Conservation (phyloP, 1,140 invertebrate species). For the Bicyclus anynana region DNA sequence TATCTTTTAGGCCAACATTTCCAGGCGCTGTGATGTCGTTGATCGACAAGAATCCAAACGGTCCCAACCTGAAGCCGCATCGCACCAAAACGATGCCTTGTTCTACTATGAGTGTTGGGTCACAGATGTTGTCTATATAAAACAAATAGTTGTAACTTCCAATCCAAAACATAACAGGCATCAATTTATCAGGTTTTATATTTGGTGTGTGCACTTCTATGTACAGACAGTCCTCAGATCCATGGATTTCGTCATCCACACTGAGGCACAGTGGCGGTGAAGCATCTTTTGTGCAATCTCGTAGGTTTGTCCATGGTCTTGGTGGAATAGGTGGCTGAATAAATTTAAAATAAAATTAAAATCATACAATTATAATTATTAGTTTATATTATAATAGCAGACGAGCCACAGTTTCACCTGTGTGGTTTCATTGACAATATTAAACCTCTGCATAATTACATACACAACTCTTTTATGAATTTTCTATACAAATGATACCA, state of each 20-base stretch:
- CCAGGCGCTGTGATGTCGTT: constrained; percentile 71
- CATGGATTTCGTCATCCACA: constrained; percentile 27
- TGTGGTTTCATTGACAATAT: too few species aligned
- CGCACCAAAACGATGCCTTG: constrained; percentile 56
- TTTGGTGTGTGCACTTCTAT: constrained; percentile 50
- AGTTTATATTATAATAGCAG: too few species aligned
- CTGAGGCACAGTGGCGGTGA: constrained; percentile 28
- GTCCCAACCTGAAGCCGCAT: constrained; percentile 56
- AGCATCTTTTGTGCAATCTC: constrained; percentile 50
- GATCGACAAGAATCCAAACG: constrained; percentile 62
- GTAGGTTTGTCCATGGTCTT: constrained; percentile 43
- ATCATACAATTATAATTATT: background rate
- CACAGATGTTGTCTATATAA: constrained; percentile 38
- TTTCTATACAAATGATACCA: too few species aligned
- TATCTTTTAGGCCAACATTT: constrained; percentile 81
- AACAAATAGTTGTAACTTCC: constrained; percentile 43
- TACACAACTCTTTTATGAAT: too few species aligned
- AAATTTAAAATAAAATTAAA: background rate
- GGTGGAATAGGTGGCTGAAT: constrained; percentile 51
- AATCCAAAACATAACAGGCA: constrained; percentile 69
- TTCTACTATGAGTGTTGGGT: constrained; percentile 44
- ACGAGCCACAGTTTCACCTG: too few species aligned
- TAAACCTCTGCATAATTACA: too few species aligned
- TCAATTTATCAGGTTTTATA: constrained; percentile 40
- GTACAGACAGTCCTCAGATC: constrained; percentile 63